Evolutionary conservation across 1,140 invertebrate species (phyloP).

Genomic region (Tribolium castaneum): DNA sequence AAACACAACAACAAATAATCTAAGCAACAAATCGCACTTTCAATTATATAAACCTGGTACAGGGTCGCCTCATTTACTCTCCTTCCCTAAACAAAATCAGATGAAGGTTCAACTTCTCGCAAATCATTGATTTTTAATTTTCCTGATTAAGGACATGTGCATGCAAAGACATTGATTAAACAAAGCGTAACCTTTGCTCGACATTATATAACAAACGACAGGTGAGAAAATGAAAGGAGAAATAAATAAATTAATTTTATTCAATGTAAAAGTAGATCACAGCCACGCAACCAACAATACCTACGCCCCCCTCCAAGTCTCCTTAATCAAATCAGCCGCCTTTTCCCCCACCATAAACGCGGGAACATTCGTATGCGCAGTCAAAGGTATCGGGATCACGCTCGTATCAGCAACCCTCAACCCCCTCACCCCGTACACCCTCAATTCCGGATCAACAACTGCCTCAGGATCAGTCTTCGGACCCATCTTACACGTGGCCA

Average conservation of each 20-base stretch:
- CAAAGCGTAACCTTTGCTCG: background rate
- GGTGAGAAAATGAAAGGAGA: too few species aligned
- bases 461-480: conserved; percentile 71
- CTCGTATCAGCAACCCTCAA: conserved; percentile 82
- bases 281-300: background rate
- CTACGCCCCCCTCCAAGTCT: conserved; percentile 45
- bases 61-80: background rate
- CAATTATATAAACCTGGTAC: background rate
- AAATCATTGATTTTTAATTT: too few species aligned
- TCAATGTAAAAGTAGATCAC: background rate
- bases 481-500: conserved; percentile 83
- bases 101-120: background rate
- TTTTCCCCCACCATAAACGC: conserved; percentile 71
- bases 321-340: conserved; percentile 69
- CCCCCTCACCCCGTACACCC: conserved; percentile 75
- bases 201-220: background rate
- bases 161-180: too few species aligned
- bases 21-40: background rate
- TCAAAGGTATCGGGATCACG: conserved; percentile 77
- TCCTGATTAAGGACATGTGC: too few species aligned
- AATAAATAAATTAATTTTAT: too few species aligned
- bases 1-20: background rate
- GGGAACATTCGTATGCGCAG: conserved; percentile 67
- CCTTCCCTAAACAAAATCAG: background rate
- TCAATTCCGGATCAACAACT: conserved; percentile 79